A percentile compares a stretch with the other conserved stretches of the same genome.
Conservation (phyloP, 1,140 invertebrate species). For the Lutraria rhynchaena region DNA sequence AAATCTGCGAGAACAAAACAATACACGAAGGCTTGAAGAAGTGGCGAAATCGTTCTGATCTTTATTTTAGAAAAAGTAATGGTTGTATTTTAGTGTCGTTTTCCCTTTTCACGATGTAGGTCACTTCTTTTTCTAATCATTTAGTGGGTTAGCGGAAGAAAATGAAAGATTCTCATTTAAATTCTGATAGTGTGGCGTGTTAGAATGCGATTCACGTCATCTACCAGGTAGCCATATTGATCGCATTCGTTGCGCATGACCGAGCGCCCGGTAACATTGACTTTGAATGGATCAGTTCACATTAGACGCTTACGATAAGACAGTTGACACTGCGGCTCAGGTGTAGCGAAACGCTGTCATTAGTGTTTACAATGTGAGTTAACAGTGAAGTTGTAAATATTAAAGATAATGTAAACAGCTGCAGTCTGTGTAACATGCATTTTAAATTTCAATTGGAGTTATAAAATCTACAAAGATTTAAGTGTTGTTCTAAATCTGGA, state of each 20-base stretch:
- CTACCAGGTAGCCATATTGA: conserved; percentile 47
- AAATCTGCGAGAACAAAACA: too few species aligned
- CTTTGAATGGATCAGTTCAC: conserved; percentile 43
- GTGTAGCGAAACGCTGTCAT: conserved; percentile 12
- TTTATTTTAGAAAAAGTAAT: too few species aligned
- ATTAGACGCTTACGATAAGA: conserved; percentile 42
- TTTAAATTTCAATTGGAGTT: background rate
- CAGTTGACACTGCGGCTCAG: conserved; percentile 22
- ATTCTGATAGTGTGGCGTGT: conserved; percentile 18
- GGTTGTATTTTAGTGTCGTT: too few species aligned
- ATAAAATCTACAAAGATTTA: background rate
- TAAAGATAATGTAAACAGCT: background rate
- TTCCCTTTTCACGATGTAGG: too few species aligned
- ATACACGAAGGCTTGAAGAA: too few species aligned
- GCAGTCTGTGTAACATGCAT: background rate
- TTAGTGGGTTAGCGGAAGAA: too few species aligned
- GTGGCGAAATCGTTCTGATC: too few species aligned
- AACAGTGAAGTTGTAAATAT: conserved; percentile 5
- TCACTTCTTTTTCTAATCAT: too few species aligned
- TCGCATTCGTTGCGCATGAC: conserved; percentile 40
- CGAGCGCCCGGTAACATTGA: conserved; percentile 36
- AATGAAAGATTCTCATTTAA: conserved; percentile 6
- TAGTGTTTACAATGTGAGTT: conserved; percentile 25
- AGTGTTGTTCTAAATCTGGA: background rate
- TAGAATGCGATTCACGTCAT: conserved; percentile 6